These are phyloP conservation scores for Pseudois nayaur DNA, from an alignment of 2,113 vertebrate genomes.

Conservation along the genomic window DNA sequence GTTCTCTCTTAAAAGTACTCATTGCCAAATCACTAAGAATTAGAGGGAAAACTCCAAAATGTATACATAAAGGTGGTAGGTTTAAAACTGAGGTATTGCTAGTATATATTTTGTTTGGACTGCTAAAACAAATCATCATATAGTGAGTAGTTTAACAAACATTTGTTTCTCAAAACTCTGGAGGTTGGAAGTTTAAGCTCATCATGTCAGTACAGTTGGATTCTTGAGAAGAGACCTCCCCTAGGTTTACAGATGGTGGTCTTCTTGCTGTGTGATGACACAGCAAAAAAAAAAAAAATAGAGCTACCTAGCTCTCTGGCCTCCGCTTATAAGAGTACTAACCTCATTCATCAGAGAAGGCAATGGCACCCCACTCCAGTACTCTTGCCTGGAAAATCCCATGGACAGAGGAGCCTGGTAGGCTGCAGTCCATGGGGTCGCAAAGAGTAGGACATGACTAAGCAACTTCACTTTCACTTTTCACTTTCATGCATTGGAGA, in stretches of 20 bases:
- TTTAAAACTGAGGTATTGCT: neutral
- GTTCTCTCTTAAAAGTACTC: neutral
- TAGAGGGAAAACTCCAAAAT: neutral
- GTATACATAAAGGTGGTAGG: neutral
- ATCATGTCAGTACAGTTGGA: neutral
- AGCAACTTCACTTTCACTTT: too few relatives aligned
- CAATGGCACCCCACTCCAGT: too few relatives aligned
- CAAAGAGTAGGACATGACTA: fast-evolving
- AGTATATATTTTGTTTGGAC: neutral
- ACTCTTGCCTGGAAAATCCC: too few relatives aligned
- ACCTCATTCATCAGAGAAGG: neutral
- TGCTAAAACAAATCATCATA: neutral
- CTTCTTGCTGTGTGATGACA: neutral
- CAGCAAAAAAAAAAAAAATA: neutral
- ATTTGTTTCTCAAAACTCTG: neutral
- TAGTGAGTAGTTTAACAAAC: neutral
- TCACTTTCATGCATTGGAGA: too few relatives aligned
- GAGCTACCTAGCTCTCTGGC: neutral
- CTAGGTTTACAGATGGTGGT: neutral
- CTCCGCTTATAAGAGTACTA: neutral
- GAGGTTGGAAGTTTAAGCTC: neutral
- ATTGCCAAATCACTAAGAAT: neutral
- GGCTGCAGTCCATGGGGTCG: fast-evolving
- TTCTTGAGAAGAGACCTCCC: neutral
- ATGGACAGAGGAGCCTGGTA: too few relatives aligned